A percentile compares a stretch with the other conserved stretches of the same genome.
phyloP scores from a whole-genome alignment of 53 echinoderm and acorn worm genomes.

The Stichopus horrens region DNA sequence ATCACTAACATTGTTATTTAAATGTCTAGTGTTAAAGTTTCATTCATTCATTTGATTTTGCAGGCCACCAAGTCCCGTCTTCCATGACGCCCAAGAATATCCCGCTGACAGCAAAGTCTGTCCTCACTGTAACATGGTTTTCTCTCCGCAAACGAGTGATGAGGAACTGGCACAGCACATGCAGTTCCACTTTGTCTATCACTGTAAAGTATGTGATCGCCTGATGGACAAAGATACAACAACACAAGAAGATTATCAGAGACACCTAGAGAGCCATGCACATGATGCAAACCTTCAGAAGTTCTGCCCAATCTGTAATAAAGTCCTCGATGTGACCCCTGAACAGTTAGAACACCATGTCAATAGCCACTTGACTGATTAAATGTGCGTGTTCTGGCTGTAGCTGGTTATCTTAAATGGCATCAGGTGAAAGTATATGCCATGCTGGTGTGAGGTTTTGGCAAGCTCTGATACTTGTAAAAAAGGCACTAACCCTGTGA shows the following conservation, averaged over 20 bases:
- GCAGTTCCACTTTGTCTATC: conserved; percentile 72
- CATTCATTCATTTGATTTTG: neutral
- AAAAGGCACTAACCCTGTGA: too few species aligned
- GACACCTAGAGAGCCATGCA: neutral
- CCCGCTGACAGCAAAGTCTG: conserved; percentile 49
- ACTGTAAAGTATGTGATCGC: conserved; percentile 75
- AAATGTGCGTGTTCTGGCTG: neutral
- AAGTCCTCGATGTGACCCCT: neutral
- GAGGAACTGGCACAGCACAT: conserved; percentile 77
- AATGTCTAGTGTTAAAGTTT: neutral
- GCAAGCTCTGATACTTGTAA: too few species aligned
- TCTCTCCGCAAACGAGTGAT: conserved; percentile 68
- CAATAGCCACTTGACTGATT: neutral
- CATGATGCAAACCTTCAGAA: neutral
- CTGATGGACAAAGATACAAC: conserved; percentile 57
- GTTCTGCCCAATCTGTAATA: neutral
- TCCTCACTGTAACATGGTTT: conserved; percentile 77
- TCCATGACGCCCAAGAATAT: conserved; percentile 19
- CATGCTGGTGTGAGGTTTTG: too few species aligned
- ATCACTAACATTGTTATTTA: neutral
- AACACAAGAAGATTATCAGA: neutral
- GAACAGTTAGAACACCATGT: neutral
- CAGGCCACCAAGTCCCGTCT: conserved; percentile 11
- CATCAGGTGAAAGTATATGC: too few species aligned
- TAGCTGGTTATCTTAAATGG: too few species aligned